Conservation (phyloP, 2,113 vertebrate genomes). For the Cinclus mexicanus region DNA sequence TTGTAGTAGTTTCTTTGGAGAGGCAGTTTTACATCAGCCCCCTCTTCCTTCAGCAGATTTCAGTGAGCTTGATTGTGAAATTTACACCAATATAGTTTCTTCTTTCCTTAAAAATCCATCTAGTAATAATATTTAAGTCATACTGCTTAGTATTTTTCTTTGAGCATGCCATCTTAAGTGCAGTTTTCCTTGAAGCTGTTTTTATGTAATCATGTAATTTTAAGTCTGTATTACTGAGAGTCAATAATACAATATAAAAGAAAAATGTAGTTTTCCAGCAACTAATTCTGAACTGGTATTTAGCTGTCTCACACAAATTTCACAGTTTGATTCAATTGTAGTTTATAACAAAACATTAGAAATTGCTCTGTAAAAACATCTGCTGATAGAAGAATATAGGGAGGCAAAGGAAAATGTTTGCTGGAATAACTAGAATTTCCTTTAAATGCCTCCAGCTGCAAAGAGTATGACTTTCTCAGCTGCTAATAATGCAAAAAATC, state of each 20-base stretch:
- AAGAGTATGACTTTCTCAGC: background rate
- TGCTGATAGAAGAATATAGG: background rate
- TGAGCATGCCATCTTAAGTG: background rate
- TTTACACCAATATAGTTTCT: background rate
- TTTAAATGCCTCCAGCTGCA: background rate
- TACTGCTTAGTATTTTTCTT: background rate
- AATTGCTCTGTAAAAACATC: background rate
- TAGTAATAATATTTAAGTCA: background rate
- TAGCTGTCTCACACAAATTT: background rate
- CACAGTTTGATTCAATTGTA: background rate
- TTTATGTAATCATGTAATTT: background rate
- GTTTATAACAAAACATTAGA: background rate
- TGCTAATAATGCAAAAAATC: background rate
- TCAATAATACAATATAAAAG: background rate
- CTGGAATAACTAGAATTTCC: background rate
- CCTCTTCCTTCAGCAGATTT: background rate
- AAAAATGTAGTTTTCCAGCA: background rate
- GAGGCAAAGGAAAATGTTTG: background rate
- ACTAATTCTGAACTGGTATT: background rate
- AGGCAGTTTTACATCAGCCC: background rate
- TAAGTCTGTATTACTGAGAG: background rate
- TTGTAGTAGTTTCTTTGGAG: background rate
- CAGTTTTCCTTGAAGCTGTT: background rate
- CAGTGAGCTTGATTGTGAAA: background rate
- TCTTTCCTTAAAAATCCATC: background rate